Conservation (phyloP, 1,140 invertebrate species). For the Homarus americanus region DNA sequence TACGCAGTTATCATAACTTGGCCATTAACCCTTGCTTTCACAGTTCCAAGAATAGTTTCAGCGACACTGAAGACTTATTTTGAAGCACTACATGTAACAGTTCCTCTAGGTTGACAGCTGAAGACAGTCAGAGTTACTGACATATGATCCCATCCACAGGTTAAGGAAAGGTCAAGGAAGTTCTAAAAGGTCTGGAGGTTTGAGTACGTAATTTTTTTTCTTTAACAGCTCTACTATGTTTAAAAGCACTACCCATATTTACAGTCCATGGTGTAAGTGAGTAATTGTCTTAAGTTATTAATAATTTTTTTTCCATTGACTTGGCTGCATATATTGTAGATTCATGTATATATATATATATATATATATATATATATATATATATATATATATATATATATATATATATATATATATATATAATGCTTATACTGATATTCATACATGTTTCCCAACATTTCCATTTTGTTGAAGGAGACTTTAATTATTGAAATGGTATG, state of each 20-base stretch:
- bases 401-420: too few species aligned
- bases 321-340: too few species aligned
- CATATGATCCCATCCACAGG: conserved; percentile 58
- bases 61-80: background rate
- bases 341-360: too few species aligned
- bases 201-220: background rate
- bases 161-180: conserved; percentile 25
- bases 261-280: too few species aligned
- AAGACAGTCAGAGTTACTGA: conserved; percentile 54
- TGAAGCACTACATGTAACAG: background rate
- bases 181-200: background rate
- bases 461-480: background rate
- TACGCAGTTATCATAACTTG: conserved; percentile 52
- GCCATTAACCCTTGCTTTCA: conserved; percentile 26
- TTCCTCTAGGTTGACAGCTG: conserved; percentile 56
- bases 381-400: too few species aligned
- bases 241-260: background rate
- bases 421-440: background rate
- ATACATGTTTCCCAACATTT: background rate
- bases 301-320: too few species aligned
- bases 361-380: too few species aligned
- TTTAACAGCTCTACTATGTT: background rate
- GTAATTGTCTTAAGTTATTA: too few species aligned
- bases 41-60: conserved; percentile 43
- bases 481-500: background rate